These are phyloP conservation scores for Ctenochaetus hawaiiensis DNA, from an alignment of 2,797 vertebrate species.

Conservation along the genomic window DNA sequence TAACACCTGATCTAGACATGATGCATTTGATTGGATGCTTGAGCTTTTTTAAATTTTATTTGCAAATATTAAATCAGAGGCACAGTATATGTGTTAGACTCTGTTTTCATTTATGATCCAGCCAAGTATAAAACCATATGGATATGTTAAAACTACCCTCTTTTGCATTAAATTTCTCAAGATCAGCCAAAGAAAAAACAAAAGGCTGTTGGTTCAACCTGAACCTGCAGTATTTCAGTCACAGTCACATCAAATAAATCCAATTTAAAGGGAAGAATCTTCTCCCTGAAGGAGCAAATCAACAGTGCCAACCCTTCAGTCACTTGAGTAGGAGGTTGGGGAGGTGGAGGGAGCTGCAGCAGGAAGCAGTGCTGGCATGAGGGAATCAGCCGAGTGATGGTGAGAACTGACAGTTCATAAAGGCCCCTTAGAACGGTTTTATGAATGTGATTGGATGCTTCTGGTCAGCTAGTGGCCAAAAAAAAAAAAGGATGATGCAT, in stretches of 20 bases:
- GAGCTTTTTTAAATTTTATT: neutral
- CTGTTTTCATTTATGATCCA: neutral
- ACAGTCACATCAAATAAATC: too few species aligned
- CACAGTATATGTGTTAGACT: neutral
- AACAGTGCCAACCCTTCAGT: neutral
- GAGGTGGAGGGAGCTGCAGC: neutral
- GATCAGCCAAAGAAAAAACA: too few species aligned
- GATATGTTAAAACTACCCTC: neutral
- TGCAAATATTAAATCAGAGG: neutral
- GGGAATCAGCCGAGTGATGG: neutral
- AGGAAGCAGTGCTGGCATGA: neutral
- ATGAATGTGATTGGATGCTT: neutral
- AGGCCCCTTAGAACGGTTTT: neutral
- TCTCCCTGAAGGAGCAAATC: too few species aligned
- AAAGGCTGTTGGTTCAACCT: too few species aligned
- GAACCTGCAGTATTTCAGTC: too few species aligned
- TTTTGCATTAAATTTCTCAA: neutral
- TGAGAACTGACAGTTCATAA: constrained; percentile 2
- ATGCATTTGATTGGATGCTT: neutral
- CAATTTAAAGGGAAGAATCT: too few species aligned
- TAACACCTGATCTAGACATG: neutral
- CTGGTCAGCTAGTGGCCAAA: neutral
- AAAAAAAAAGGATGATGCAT: neutral
- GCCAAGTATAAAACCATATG: neutral
- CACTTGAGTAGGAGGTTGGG: too few species aligned